Evolutionary conservation across 1,140 invertebrate genomes (phyloP).

Genomic region (Ectropis grisescens): DNA sequence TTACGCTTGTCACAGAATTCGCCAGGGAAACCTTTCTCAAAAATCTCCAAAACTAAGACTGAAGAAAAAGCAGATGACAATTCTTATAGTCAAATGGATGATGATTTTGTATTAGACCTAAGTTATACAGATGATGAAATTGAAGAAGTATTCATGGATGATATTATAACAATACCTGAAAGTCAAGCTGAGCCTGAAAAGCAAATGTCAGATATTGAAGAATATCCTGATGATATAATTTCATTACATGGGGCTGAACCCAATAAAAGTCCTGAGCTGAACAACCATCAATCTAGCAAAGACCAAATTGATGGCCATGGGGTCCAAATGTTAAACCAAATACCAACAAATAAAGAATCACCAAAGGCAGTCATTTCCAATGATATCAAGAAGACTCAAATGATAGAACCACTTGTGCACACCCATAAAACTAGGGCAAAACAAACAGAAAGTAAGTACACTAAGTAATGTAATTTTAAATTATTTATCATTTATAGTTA

Average conservation of each 20-base stretch:
- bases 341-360: no score
- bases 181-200: slow-evolving; percentile 4
- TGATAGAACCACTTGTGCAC: slow-evolving; percentile 28
- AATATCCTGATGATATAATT: slow-evolving; percentile 10
- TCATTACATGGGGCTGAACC: no score
- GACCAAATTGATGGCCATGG: no score
- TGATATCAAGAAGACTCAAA: slow-evolving; percentile 26
- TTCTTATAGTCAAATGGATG: slow-evolving; percentile 53
- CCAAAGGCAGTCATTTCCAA: no score
- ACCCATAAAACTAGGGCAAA: no score
- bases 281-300: no score
- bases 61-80: slow-evolving; percentile 24
- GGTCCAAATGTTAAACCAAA: no score
- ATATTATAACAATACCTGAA: slow-evolving; percentile 32
- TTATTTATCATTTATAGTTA: no score
- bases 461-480: slow-evolving; percentile 1
- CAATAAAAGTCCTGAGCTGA: no score
- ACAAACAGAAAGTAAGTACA: slow-evolving; percentile 22
- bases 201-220: slow-evolving; percentile 4
- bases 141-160: slow-evolving; percentile 27
- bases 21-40: slow-evolving; percentile 37
- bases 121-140: slow-evolving; percentile 12
- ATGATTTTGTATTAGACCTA: slow-evolving; percentile 21
- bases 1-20: slow-evolving; percentile 47
- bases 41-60: slow-evolving; percentile 12